A percentile compares a stretch with the other conserved stretches of the same genome.
These are phyloP conservation scores for Ceratosolen solmsi DNA, from an alignment of 1,140 invertebrate genomes.

Conservation along the genomic window DNA sequence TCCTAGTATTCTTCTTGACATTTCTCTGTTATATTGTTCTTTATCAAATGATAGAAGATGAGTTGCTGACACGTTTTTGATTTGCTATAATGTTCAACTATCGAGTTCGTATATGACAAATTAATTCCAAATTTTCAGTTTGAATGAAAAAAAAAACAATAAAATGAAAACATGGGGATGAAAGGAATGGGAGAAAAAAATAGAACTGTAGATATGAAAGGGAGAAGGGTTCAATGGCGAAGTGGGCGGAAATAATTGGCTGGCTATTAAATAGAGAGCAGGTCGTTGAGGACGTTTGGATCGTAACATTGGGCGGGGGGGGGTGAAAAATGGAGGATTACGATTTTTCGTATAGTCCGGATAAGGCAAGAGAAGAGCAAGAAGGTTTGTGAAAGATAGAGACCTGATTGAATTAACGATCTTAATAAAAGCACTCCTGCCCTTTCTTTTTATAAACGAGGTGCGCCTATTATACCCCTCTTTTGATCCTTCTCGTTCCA, in stretches of 20 bases:
- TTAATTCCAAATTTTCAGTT: slow-evolving; percentile 28
- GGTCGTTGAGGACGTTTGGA: background rate
- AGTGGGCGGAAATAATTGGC: slow-evolving; percentile 31
- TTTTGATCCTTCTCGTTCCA: background rate
- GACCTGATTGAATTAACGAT: slow-evolving; percentile 38
- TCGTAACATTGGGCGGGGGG: background rate
- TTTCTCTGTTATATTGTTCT: no score
- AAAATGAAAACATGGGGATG: background rate
- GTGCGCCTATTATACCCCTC: background rate
- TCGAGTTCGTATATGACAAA: background rate
- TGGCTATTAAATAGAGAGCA: slow-evolving; percentile 4
- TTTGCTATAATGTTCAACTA: no score
- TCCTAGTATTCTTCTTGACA: background rate
- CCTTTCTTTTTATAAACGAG: slow-evolving; percentile 6
- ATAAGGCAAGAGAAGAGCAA: background rate
- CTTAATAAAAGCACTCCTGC: slow-evolving; percentile 12
- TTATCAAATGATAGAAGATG: background rate
- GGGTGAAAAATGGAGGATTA: slow-evolving; percentile 8
- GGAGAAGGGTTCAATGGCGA: background rate
- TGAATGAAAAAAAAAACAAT: background rate
- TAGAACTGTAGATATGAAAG: background rate
- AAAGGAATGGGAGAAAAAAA: slow-evolving; percentile 7
- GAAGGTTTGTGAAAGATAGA: background rate
- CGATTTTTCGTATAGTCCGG: slow-evolving; percentile 11
- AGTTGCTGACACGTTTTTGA: background rate